A percentile compares a stretch with the other conserved stretches of the same genome.
Conservation (phyloP, 2,113 vertebrate genomes). For the Trogon melanurus region DNA sequence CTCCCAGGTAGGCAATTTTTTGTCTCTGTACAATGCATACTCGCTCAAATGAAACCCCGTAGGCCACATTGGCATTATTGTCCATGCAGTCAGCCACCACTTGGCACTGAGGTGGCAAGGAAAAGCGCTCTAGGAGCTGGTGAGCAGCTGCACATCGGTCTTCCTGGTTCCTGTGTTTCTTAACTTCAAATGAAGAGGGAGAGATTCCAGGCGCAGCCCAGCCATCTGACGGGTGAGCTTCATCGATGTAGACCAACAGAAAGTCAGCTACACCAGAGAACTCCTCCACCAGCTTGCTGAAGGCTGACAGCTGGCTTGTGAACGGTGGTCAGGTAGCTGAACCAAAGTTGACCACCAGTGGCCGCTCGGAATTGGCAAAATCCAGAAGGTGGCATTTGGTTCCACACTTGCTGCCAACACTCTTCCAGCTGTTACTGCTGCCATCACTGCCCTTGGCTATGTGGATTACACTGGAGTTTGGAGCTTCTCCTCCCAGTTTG, state of each 20-base stretch:
- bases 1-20: conserved; percentile 93
- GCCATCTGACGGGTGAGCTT: conserved; percentile 95
- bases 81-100: conserved; percentile 97
- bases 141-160: conserved; percentile 90
- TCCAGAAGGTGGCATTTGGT: conserved; percentile 89
- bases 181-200: conserved; percentile 86
- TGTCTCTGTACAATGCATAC: conserved; percentile 94
- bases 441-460: conserved; percentile 72
- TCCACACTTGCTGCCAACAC: conserved; percentile 29
- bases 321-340: conserved; percentile 99
- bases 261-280: conserved; percentile 95
- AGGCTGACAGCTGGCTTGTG: conserved; percentile 90
- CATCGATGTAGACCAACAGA: conserved; percentile 96
- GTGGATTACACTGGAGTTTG: conserved; percentile 92
- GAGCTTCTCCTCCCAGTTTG: conserved; percentile 91
- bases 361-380: conserved; percentile 88
- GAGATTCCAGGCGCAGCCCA: conserved; percentile 90
- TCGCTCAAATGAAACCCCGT: conserved; percentile 92
- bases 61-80: conserved; percentile 94
- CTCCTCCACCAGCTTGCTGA: conserved; percentile 93
- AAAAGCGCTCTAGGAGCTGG: conserved; percentile 86
- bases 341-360: conserved; percentile 96
- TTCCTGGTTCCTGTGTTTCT: conserved; percentile 90
- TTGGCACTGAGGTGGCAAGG: conserved; percentile 90
- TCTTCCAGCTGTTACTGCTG: conserved; percentile 57